Evolutionary conservation across 2,113 vertebrate species (phyloP).

Genomic region (Indicator indicator): DNA sequence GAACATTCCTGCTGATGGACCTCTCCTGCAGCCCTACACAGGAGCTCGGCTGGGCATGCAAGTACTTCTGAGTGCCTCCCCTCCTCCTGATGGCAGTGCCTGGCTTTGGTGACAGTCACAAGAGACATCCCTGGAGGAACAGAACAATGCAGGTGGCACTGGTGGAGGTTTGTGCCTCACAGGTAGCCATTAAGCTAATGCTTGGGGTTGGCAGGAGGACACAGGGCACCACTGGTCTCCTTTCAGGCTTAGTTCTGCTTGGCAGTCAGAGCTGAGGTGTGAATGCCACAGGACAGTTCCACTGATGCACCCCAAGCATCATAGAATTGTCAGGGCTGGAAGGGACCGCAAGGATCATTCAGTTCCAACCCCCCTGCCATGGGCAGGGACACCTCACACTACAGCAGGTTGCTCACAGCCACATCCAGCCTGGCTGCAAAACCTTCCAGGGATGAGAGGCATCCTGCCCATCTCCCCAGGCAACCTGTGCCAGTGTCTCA

Average conservation of each 20-base stretch:
- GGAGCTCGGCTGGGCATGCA: fast-evolving
- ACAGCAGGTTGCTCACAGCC: no score
- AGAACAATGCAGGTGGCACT: neutral
- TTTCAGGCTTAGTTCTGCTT: neutral
- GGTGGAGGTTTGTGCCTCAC: fast-evolving
- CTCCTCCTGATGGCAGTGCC: neutral
- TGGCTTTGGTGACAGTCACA: neutral
- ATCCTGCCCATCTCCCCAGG: no score
- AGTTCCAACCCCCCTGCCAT: no score
- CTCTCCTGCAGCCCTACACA: fast-evolving
- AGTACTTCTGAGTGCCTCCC: neutral
- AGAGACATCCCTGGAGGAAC: neutral
- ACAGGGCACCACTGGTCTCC: neutral
- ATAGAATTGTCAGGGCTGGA: no score
- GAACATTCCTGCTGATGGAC: neutral
- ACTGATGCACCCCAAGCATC: neutral
- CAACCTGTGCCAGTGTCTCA: no score
- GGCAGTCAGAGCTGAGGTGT: neutral
- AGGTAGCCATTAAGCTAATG: neutral
- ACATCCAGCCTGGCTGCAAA: no score
- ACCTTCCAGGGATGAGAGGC: no score
- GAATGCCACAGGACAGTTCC: neutral
- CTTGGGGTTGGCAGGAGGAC: neutral
- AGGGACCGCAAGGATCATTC: no score
- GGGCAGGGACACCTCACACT: no score